Evolutionary conservation across 2,113 vertebrate genomes (phyloP).

Genomic region (Zosterops lateralis): DNA sequence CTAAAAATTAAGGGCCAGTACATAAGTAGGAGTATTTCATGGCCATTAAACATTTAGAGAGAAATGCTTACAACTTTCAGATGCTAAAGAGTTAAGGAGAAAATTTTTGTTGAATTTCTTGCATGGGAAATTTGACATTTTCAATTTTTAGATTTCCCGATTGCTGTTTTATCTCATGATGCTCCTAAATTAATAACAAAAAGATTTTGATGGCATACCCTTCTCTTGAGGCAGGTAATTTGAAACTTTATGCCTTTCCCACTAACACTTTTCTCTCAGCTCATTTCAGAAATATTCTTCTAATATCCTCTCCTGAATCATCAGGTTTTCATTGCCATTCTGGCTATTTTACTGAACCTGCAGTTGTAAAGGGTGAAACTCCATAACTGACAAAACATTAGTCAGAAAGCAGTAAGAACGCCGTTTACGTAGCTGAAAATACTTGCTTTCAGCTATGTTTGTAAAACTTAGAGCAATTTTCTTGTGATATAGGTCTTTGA

Average conservation of each 20-base stretch:
- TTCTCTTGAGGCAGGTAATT: neutral
- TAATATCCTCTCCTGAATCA: neutral
- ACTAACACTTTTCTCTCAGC: neutral
- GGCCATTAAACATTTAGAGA: constrained; percentile 1
- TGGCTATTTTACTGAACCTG: constrained; percentile 27
- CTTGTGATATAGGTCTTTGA: neutral
- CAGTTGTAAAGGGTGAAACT: constrained; percentile 3
- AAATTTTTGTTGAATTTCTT: neutral
- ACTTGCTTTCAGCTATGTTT: neutral
- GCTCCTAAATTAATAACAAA: neutral
- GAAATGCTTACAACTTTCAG: neutral
- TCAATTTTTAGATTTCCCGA: neutral
- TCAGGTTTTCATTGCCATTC: neutral
- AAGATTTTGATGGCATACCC: neutral
- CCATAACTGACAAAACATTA: constrained; percentile 32
- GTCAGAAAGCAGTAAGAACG: constrained; percentile 43
- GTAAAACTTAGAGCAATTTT: neutral
- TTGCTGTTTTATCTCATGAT: neutral
- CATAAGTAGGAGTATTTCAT: neutral
- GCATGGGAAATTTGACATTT: neutral
- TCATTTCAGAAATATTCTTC: neutral
- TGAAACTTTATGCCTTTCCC: neutral
- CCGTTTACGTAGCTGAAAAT: neutral
- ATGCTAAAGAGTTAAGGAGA: neutral
- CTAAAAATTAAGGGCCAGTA: neutral